Conservation (phyloP, 2,113 vertebrate species). For the Hystrix cristata region DNA sequence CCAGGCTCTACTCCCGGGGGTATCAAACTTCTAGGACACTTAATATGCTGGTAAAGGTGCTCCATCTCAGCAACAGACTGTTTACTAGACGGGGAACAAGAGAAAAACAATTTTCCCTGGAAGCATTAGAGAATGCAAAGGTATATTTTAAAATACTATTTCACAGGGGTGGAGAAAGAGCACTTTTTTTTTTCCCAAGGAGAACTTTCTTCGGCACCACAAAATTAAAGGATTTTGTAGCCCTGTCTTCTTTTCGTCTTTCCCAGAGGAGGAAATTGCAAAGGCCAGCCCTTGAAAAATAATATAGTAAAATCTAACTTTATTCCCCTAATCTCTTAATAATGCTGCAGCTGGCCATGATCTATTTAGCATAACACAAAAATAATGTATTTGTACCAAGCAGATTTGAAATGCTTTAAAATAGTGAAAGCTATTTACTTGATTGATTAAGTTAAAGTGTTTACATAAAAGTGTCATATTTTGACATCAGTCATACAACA, state of each 20-base stretch:
- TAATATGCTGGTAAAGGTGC: not conserved
- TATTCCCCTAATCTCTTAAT: conserved; percentile 79
- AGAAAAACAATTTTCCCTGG: conserved; percentile 2
- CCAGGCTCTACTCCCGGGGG: conserved; percentile 8
- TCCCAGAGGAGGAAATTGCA: conserved; percentile 81
- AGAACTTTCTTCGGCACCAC: conserved; percentile 72
- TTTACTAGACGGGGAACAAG: conserved; percentile 1
- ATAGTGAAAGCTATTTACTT: conserved; percentile 84
- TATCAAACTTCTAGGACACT: conserved; percentile 69
- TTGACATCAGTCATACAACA: conserved; percentile 84
- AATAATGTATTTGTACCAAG: conserved; percentile 77
- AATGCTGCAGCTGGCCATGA: conserved; percentile 83
- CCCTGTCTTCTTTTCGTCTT: conserved; percentile 69
- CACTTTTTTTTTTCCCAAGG: not conserved
- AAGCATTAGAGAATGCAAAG: not conserved
- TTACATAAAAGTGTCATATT: conserved; percentile 84
- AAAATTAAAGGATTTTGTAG: conserved; percentile 81
- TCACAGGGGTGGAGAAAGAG: conserved; percentile 2
- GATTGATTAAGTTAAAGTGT: conserved; percentile 85
- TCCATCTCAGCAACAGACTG: not conserved
- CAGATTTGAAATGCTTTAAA: conserved; percentile 83
- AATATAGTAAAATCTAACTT: conserved; percentile 78
- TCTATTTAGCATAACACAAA: conserved; percentile 77
- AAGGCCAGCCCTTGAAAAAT: conserved; percentile 82
- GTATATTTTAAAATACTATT: conserved; percentile 58